These are phyloP conservation scores for Xanthia togata DNA, from an alignment of 2,888 invertebrate species.

Conservation along the genomic window DNA sequence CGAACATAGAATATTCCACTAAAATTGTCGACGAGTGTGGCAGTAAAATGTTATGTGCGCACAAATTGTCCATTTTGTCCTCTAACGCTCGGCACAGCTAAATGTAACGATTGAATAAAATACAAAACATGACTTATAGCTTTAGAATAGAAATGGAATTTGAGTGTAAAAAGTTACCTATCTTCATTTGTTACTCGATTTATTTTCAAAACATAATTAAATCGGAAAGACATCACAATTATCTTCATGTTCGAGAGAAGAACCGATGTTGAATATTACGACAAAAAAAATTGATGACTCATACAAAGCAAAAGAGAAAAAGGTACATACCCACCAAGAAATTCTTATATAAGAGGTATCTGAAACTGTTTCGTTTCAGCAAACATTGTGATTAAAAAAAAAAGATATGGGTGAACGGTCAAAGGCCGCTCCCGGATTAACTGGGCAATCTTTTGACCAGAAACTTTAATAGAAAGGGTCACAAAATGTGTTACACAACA, in stretches of 20 bases:
- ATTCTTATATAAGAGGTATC: neutral
- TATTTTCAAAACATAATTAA: neutral
- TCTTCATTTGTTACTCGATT: neutral
- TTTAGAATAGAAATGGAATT: too few species aligned
- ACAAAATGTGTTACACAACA: neutral
- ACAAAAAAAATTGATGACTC: neutral
- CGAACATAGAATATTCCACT: neutral
- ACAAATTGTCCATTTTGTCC: neutral
- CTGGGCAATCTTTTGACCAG: neutral
- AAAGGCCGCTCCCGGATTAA: neutral
- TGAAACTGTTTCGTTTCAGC: neutral
- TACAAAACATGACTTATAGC: neutral
- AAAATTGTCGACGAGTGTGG: neutral
- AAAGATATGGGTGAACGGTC: neutral
- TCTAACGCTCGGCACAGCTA: neutral
- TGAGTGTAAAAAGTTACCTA: neutral
- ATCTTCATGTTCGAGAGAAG: too few species aligned
- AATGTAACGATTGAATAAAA: neutral
- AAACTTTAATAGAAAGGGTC: neutral
- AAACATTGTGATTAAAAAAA: neutral
- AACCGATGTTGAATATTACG: neutral
- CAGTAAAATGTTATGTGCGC: neutral
- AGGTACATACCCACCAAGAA: too few species aligned
- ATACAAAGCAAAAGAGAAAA: neutral
- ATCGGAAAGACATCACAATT: neutral